These are phyloP conservation scores for Caenorhabditis panamensis DNA, from an alignment of 2,888 invertebrate species.

Conservation along the genomic window DNA sequence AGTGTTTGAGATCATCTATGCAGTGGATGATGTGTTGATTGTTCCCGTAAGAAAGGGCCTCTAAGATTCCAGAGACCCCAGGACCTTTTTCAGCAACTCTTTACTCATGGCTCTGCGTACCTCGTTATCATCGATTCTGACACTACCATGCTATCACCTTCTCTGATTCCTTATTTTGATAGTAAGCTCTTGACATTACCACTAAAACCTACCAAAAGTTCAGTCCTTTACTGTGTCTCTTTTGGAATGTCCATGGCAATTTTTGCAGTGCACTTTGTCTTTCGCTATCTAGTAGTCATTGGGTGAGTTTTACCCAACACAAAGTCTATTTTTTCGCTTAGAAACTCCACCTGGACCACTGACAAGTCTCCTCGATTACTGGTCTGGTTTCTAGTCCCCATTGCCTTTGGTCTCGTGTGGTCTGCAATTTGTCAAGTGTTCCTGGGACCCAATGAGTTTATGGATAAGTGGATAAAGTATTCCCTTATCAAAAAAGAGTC, in stretches of 20 bases:
- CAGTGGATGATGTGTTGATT: too few species aligned
- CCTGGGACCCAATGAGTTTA: not conserved
- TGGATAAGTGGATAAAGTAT: not conserved
- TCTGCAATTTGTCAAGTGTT: not conserved
- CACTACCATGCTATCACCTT: not conserved
- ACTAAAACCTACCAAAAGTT: not conserved
- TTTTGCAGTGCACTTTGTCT: slow-evolving; percentile 21
- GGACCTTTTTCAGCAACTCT: slow-evolving; percentile 14
- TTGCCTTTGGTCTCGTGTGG: not conserved
- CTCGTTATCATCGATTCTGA: not conserved
- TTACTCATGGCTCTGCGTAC: slow-evolving; percentile 15
- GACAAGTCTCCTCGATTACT: not conserved
- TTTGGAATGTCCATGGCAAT: slow-evolving; percentile 16
- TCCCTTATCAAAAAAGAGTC: too few species aligned
- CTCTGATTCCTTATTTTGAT: not conserved
- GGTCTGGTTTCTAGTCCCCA: not conserved
- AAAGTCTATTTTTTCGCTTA: not conserved
- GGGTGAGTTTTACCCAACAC: not conserved
- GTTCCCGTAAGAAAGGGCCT: too few species aligned
- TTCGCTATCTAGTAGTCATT: slow-evolving; percentile 10
- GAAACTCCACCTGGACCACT: slow-evolving; percentile 2
- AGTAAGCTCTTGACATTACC: not conserved
- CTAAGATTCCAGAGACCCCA: too few species aligned
- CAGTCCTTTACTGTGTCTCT: slow-evolving; percentile 17
- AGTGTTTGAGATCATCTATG: too few species aligned